These are phyloP conservation scores for Drosophila pseudoananassae DNA, from an alignment of 1,140 invertebrate species.

Conservation along the genomic window DNA sequence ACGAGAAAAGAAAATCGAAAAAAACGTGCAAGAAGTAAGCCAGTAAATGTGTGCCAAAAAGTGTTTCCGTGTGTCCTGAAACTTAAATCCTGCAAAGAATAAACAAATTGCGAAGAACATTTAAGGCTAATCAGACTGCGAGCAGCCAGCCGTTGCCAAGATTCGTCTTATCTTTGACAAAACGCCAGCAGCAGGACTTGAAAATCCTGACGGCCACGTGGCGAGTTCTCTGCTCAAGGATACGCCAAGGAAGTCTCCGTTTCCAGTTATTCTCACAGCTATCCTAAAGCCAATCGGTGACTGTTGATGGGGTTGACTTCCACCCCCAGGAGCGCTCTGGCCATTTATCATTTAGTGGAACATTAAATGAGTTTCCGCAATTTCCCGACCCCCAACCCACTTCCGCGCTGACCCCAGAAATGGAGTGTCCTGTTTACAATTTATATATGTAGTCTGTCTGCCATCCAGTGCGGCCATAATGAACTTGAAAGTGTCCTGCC, in stretches of 20 bases:
- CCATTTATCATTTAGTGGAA: constrained; percentile 76
- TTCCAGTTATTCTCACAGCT: constrained; percentile 32
- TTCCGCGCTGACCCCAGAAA: constrained; percentile 22
- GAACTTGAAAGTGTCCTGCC: constrained; percentile 68
- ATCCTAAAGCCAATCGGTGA: constrained; percentile 69
- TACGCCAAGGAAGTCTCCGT: constrained; percentile 31
- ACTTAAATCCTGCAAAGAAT: constrained; percentile 8
- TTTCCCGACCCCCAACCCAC: constrained; percentile 46
- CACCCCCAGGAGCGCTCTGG: constrained; percentile 21
- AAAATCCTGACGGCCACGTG: constrained; percentile 10
- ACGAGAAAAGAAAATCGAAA: constrained; percentile 9
- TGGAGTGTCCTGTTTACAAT: constrained; percentile 36
- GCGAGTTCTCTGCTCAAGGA: constrained; percentile 12
- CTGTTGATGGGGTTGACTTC: constrained; percentile 53
- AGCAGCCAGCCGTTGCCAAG: constrained; percentile 23
- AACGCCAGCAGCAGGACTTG: constrained; percentile 56
- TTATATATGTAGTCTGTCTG: constrained; percentile 32
- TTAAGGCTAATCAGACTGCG: constrained; percentile 46
- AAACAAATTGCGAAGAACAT: constrained; percentile 43
- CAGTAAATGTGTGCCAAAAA: constrained; percentile 51
- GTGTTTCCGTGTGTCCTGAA: constrained; percentile 47
- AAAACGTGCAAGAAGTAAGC: constrained; percentile 58
- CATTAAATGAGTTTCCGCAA: constrained; percentile 77
- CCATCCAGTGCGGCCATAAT: constrained; percentile 43
- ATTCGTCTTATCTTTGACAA: constrained; percentile 61